Conservation (phyloP, 2,797 vertebrate species). For the Halcyon leucocephala region DNA sequence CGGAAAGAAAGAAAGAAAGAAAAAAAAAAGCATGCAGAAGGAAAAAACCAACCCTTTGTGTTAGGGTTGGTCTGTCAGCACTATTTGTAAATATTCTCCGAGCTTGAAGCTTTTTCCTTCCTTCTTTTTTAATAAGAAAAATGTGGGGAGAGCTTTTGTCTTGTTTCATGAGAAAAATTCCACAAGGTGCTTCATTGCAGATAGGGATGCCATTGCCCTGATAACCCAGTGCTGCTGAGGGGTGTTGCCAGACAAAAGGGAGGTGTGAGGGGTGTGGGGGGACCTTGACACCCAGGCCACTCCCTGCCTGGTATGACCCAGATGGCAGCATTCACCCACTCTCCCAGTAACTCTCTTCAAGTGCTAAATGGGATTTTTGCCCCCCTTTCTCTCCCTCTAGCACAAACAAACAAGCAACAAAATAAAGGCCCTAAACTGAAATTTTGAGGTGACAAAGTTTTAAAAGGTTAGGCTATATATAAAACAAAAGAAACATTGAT, state of each 20-base stretch:
- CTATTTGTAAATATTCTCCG: not conserved
- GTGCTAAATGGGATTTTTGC: not conserved
- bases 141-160: not conserved
- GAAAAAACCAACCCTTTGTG: not conserved
- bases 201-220: not conserved
- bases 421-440: not conserved
- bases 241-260: not conserved
- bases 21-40: not conserved
- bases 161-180: not conserved
- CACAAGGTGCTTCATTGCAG: not conserved
- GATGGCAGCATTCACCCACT: not conserved
- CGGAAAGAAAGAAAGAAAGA: not conserved
- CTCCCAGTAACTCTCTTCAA: not conserved
- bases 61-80: not conserved
- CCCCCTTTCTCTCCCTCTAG: not conserved
- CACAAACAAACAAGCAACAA: not conserved
- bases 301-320: not conserved
- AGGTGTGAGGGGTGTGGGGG: not conserved
- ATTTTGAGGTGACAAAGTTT: not conserved
- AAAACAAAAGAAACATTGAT: not conserved
- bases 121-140: conserved; percentile 5
- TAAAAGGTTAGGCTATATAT: not conserved
- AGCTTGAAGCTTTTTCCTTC: not conserved
- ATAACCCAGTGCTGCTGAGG: not conserved
- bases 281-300: not conserved